These are phyloP conservation scores for Poeciliopsis turrubarensis DNA, from an alignment of 2,113 vertebrate genomes.

Conservation along the genomic window DNA sequence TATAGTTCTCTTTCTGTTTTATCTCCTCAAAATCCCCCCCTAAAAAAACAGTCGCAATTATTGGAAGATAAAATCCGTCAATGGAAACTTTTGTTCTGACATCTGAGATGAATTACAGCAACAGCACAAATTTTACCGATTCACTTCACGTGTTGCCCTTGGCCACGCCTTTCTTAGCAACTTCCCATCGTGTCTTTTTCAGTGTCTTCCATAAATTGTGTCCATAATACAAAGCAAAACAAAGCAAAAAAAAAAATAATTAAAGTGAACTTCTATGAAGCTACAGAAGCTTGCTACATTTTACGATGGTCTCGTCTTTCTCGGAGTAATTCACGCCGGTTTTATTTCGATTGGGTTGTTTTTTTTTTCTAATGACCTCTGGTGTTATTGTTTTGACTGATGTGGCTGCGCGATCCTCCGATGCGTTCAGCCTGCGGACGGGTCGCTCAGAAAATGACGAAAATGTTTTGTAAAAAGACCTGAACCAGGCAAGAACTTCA, in stretches of 20 bases:
- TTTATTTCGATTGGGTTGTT: not conserved
- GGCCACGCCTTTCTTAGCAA: too few species aligned
- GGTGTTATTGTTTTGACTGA: too few species aligned
- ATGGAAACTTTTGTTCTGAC: not conserved
- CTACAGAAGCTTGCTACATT: conserved; percentile 9
- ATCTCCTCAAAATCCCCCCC: not conserved
- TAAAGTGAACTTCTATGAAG: not conserved
- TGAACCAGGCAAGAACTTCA: too few species aligned
- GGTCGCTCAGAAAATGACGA: too few species aligned
- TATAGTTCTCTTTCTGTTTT: not conserved
- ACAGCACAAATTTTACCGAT: too few species aligned
- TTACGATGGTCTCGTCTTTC: not conserved
- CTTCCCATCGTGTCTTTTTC: too few species aligned
- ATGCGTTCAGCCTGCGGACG: too few species aligned
- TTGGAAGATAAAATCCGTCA: not conserved
- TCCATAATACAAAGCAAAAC: not conserved
- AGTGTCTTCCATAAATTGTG: too few species aligned
- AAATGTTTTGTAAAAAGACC: too few species aligned
- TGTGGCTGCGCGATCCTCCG: too few species aligned
- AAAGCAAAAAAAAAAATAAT: not conserved
- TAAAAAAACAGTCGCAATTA: not conserved
- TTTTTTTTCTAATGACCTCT: not conserved
- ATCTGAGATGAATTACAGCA: not conserved
- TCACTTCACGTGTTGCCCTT: too few species aligned
- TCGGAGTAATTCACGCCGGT: too few species aligned